These are phyloP conservation scores for Pedetes capensis DNA, from an alignment of 2,113 vertebrate species.

Conservation along the genomic window DNA sequence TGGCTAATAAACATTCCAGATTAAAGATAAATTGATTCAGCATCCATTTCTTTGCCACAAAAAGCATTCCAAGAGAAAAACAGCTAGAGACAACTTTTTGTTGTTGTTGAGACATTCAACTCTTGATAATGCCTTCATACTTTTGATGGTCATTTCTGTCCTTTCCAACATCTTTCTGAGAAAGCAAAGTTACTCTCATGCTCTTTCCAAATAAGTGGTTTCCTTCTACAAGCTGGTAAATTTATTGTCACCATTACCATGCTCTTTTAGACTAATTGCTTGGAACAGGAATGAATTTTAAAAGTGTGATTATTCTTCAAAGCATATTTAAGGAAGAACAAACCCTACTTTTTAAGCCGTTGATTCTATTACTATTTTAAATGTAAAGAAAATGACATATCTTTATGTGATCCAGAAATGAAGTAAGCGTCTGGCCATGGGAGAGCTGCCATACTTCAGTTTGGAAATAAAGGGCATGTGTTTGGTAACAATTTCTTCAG, in stretches of 20 bases:
- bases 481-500: slow-evolving; percentile 67
- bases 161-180: not conserved
- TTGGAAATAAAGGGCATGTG: slow-evolving; percentile 53
- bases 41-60: not conserved
- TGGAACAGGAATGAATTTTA: not conserved
- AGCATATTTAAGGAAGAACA: not conserved
- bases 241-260: not conserved
- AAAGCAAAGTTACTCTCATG: not conserved
- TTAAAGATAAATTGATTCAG: not conserved
- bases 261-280: not conserved
- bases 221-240: not conserved
- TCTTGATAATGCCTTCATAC: not conserved
- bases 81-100: not conserved
- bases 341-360: not conserved
- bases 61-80: not conserved
- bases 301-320: not conserved
- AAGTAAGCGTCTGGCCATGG: slow-evolving; percentile 36
- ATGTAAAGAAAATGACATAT: slow-evolving; percentile 10
- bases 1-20: not conserved
- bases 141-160: not conserved
- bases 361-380: slow-evolving; percentile 29
- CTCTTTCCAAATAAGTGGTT: not conserved
- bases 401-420: slow-evolving; percentile 27
- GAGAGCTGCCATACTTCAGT: not conserved
- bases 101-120: not conserved